Evolutionary conservation across 2,113 vertebrate species (phyloP), one percentile per base, ranked within the genome.

Genomic region (Ellobius talpinus): DNA sequence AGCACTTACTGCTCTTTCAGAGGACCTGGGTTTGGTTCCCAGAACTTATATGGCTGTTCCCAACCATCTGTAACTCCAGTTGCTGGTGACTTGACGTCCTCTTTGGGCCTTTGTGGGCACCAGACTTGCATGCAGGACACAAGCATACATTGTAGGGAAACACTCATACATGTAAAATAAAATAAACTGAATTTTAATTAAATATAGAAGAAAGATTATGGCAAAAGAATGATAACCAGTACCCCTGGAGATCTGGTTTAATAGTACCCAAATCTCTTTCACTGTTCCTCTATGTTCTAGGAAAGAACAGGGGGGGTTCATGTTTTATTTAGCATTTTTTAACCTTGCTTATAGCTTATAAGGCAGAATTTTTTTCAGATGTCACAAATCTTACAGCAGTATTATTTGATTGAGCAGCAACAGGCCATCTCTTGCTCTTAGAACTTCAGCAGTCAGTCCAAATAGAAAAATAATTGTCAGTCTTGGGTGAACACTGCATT

Each of bases 211-310:
- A 52, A 74, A 2, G 58, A 3, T 19, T 23, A 65, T 2, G 10
- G 82, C 39, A 23, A 5, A 52, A 36, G 13, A 31, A 33, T 8
- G 24, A 78, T 19, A 17, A 12, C 0, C 0, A 19, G 13, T 9
- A 7, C 1, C 50, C 74, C 17, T 36, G 3, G 16, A 42, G 16
- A 36, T 82, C 29, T 9, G 17, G 13, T 39, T 93, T 42, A 68
- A 21, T 0, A 3, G 36, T 23, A 17, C 42, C 78, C 0, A 50
- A 36, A 47, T 26, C 0, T n/a, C 45, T 11, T 12, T 33, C 0
- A 0, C 6, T 2, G 24, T 42, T 2, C 2, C 0, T 17, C 50
- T 1, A 1, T 13, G 8, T 36, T 50, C 85, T 50, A 39, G 47
- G 31, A n/a, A 36, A 0, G 7, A 81, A 19, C 31, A 55, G 14